Base-by-base conservation (phyloP, 2,888 invertebrate genomes). In the Harmothoe impar region DNA sequence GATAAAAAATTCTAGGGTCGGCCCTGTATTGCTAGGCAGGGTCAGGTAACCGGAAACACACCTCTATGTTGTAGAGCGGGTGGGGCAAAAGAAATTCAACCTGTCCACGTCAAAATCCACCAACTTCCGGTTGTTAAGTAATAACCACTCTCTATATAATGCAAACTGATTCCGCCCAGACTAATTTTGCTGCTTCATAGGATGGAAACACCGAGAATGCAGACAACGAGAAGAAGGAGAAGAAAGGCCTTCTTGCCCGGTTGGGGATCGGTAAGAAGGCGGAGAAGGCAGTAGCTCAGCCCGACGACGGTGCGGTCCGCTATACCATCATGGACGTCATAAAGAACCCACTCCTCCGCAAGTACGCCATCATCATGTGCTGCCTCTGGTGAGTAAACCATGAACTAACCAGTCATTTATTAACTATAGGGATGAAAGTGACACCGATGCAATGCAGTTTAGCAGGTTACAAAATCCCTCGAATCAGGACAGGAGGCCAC, bases 321-420 rank as follows among this genome's bases (percentile, higher is more conserved):
- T 93, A 93, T 91, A 93, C 93, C 7, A 68, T 93, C 3, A 81
- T 93, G 35, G 93, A 93, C 81, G 91, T 93, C 0, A 43, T 93
- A 29, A 91, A 90, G 52, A 78, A 93, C 90, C 78, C 68, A 10
- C n/a, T 54, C n/a, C 92, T 93, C 0, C 84, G 89, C 33, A 54
- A 91, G 31, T 93, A 93, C 68, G 91, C 93, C 43, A 23, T 92
- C 84, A 92, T 93, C 91, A 93, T 93, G 93, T 93, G 93, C 54
- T 62, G 91, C 20, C 89, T 93, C 29, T 93, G 93, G 93, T 93
- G 85, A 89, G 92, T 89, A 86, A 17, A 20, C 7, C 15, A 23
- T 25, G 25, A 77, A 77, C 77, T 77, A 77, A n/a, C n/a, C n/a
- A n/a, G n/a, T n/a, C 54, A 15, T n/a, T n/a, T n/a, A n/a, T n/a